Percentiles rank a stretch among this genome's conserved stretches.
Evolutionary conservation across 2,797 vertebrate genomes (phyloP).

Genomic region (Gambelia wislizenii): DNA sequence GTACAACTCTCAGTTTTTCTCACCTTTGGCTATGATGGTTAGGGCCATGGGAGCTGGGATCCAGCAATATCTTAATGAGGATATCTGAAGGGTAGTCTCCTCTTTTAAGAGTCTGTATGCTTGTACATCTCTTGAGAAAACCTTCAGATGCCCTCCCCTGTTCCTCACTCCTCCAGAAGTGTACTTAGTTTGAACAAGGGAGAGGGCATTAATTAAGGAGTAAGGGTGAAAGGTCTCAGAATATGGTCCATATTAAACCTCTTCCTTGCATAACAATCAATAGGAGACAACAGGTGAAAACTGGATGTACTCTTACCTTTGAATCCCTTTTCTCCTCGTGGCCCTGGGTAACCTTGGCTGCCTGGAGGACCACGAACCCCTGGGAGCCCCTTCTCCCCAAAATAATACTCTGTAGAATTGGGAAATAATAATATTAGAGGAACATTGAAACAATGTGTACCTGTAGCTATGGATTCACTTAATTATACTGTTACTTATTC

Average conservation of each 20-base stretch:
- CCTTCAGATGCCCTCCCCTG: background rate
- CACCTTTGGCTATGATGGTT: too few species aligned
- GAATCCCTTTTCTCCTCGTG: slow-evolving; percentile 80
- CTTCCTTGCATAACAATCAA: background rate
- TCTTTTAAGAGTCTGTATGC: background rate
- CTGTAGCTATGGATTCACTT: background rate
- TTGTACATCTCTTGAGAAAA: background rate
- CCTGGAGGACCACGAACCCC: slow-evolving; percentile 76
- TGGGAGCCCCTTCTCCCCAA: slow-evolving; percentile 73
- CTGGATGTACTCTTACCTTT: slow-evolving; percentile 79
- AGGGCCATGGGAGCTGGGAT: too few species aligned
- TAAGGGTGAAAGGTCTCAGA: background rate
- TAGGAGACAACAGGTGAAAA: background rate
- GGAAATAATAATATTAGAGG: slow-evolving; percentile 32
- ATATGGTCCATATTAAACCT: background rate
- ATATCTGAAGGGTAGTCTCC: background rate
- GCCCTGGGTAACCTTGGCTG: slow-evolving; percentile 81
- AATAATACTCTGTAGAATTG: slow-evolving; percentile 70
- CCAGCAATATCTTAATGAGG: too few species aligned
- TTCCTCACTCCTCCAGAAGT: background rate
- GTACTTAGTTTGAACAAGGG: background rate
- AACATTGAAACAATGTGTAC: background rate
- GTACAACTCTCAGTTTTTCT: too few species aligned
- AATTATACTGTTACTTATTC: background rate
- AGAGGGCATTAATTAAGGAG: background rate